Base-by-base conservation (phyloP, 2,797 vertebrate species). In the Limosa lapponica region DNA sequence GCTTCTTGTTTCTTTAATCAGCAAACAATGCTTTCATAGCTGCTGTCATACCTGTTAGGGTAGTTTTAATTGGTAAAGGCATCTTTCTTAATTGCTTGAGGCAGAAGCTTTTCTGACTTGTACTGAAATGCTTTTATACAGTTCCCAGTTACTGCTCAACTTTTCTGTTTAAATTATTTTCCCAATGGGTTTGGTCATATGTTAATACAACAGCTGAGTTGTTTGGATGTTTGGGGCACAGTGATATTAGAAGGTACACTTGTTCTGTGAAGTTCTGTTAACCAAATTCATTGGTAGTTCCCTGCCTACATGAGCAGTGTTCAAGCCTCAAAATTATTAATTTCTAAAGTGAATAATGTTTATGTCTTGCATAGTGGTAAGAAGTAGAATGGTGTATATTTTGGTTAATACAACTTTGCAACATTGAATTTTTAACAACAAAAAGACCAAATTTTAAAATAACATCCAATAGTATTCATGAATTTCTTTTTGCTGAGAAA, bases 1-100 rank as follows among this genome's bases (percentile, higher is more conserved):
- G 13, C 16, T 79, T 92, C 37, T 94, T 85, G 16, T 73, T 93
- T 94, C 39, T 90, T 91, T 91, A 88, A 85, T 85, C n/a, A 70
- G 25, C 15, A 62, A 87, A 32, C 10, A 82, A n/a, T 87, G 6
- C 36, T 90, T 87, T 77, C 64, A 44, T 67, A 64, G n/a, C 39
- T 77, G 30, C 46, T 90, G 10, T 91, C 19, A 36, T 82, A 94
- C 39, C 34, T 85, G 7, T 74, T 73, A 46, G 8, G 10, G 27
- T 72, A 65, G 34, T 91, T 92, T 91, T 79, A 84, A 52, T 37
- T 0, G 2, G 36, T 82, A 55, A 84, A 79, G 6, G 1, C 16
- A 58, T 82, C 43, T 90, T 86, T 71, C 52, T 86, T 93, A 90
- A 83, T 71, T 89, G n/a, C 48, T 79, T 87, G 44, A 82, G 55